Conservation (phyloP, 2,113 vertebrate species). For the Tupaia tana region DNA sequence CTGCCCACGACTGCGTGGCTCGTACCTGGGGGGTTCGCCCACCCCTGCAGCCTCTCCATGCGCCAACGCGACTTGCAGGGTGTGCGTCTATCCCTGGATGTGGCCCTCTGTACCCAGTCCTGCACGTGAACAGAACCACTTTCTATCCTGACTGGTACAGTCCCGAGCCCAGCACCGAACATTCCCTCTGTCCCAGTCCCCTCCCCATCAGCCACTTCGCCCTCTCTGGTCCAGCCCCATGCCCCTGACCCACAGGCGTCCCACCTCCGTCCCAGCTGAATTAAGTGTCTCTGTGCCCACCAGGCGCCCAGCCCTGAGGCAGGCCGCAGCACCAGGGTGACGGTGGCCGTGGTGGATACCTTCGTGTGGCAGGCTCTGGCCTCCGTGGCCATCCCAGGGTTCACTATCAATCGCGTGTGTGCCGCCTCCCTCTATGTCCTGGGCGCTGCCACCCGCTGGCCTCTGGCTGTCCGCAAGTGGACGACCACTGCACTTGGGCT, state of each 20-base stretch:
- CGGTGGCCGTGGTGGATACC: conserved; percentile 93
- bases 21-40: neutral
- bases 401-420: conserved; percentile 97
- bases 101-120: neutral
- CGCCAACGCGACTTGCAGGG: neutral
- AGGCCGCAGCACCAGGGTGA: conserved; percentile 84
- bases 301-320: conserved; percentile 87
- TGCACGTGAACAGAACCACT: neutral
- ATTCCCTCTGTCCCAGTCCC: neutral
- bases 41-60: neutral
- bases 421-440: conserved; percentile 92
- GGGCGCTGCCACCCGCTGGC: conserved; percentile 91
- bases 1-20: too few species aligned
- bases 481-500: conserved; percentile 95
- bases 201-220: neutral
- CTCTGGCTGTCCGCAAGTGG: conserved; percentile 94
- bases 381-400: conserved; percentile 95
- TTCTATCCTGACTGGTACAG: neutral
- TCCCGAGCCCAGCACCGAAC: neutral
- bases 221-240: neutral
- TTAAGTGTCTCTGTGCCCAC: neutral
- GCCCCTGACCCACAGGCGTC: neutral
- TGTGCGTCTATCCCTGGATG: neutral
- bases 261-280: neutral
- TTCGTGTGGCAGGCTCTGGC: conserved; percentile 98